Conservation (phyloP, 2,888 invertebrate genomes). For the Ceriagrion tenellum region DNA sequence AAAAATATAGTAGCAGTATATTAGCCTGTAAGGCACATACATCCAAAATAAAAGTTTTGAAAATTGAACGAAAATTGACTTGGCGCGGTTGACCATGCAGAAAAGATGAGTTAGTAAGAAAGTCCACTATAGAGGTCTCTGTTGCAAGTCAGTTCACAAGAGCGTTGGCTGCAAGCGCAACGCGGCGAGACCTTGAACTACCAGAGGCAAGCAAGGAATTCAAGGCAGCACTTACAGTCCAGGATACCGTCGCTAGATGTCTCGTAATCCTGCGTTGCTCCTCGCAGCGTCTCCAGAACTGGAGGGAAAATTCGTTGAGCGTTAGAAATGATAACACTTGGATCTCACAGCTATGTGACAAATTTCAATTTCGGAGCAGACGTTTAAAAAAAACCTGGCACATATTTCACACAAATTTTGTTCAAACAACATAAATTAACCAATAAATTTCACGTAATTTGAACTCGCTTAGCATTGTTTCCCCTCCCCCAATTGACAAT, state of each 20-base stretch:
- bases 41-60: background rate
- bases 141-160: background rate
- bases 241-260: slow-evolving; percentile 46
- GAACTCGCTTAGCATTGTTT: no score
- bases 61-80: background rate
- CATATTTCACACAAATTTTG: no score
- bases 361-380: no score
- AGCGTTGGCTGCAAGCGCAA: background rate
- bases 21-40: no score
- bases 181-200: slow-evolving; percentile 43
- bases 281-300: slow-evolving; percentile 20
- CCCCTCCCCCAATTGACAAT: no score
- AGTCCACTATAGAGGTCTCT: background rate
- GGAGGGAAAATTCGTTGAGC: background rate
- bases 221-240: slow-evolving; percentile 47
- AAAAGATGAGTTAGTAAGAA: background rate
- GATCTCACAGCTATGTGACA: background rate
- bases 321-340: background rate
- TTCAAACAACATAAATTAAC: no score
- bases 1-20: no score
- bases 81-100: background rate
- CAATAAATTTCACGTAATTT: no score
- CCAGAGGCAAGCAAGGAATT: slow-evolving; percentile 7
- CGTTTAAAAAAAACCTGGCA: no score
- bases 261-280: slow-evolving; percentile 62